Evolutionary conservation across 2,113 vertebrate genomes (phyloP), one percentile per base, ranked within the genome.

Genomic region (Poeciliopsis occidentalis): DNA sequence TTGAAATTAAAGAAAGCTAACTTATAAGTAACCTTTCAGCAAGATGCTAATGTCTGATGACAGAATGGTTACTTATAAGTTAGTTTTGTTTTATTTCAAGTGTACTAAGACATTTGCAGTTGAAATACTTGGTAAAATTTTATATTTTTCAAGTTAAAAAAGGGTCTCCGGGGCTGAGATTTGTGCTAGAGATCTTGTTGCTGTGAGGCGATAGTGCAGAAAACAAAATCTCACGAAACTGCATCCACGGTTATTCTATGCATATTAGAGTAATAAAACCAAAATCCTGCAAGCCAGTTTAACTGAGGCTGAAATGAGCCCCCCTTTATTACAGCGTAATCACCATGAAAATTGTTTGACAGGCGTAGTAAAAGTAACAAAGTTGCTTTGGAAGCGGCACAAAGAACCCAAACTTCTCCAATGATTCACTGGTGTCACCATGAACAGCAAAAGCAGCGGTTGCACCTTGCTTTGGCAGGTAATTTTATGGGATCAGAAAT

Each of bases 401-500:
- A 47, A 39, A 80, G 57, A 44, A 60, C 39, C 29, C 31, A 12
- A 60, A 0, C 3, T 27, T 37, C n/a, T 41, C n/a, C 0, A 1
- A n/a, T 32, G 22, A 13, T 39, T 19, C 29, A 61, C 12, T 44
- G 67, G 41, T 8, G 60, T 60, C 60, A 67, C 61, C 24, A 39
- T 60, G 67, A 57, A 70, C 27, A 31, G 37, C 29, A 66, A 74
- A 37, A 39, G 31, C 2, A 12, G 17, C 31, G 15, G 24, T 10
- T 41, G 63, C 1, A 54, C 44, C 30, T 37, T 0, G 1, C 29
- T 39, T 29, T 71, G 60, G 67, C 61, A 26, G 26, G 34, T 26
- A 29, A 67, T 67, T 79, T 76, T 57, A 72, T 60, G 65, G 62
- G 39, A 76, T 69, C 41, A 67, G 32, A 29, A 47, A 69, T 30